Base-by-base conservation (phyloP, 2,797 vertebrate genomes). In the Siniperca scherzeri region DNA sequence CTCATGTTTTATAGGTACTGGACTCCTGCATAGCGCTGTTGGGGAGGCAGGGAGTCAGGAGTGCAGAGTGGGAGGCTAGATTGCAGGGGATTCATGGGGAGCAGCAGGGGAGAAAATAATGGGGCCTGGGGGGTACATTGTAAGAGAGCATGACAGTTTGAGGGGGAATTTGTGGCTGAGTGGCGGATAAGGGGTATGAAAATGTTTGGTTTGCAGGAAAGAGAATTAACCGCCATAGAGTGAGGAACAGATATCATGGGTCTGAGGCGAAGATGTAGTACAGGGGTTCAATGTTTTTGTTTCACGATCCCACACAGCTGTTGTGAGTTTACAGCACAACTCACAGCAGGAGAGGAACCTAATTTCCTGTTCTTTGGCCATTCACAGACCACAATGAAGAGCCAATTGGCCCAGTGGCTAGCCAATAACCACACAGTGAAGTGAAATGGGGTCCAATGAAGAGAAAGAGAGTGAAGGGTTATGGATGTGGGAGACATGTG, bases 261-360 rank as follows among this genome's bases (percentile, higher is more conserved):
- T 33, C 70, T 59, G 72, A 68, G 52, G 44, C 13, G 27, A 79
- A 85, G 30, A 82, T 44, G 56, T n/a, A 66, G 48, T 16, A 64
- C 52, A 70, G 55, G 27, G 82, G 46, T 64, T 85, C 42, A 67
- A 66, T 81, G 70, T 88, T 87, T 81, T 78, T 88, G 70, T 80
- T 82, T 42, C 44, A 81, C 86, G 77, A 92, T 88, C 81, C 62
- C 40, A 76, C 64, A 85, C 92, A 93, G 91, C 92, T 94, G 93
- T 82, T 88, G 78, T 76, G 86, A 93, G 87, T 94, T 94, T 91
- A 86, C 77, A 84, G 81, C 64, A 64, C 46, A 65, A 74, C n/a
- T 92, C 86, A 59, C 88, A 86, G 84, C 84, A 83, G 87, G 90
- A 87, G 83, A 70, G 66, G 64, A 77, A 87, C 62, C 83, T 89